phyloP scores from a whole-genome alignment of 2,888 invertebrate species.

The Brachynemurus nebulosus region DNA sequence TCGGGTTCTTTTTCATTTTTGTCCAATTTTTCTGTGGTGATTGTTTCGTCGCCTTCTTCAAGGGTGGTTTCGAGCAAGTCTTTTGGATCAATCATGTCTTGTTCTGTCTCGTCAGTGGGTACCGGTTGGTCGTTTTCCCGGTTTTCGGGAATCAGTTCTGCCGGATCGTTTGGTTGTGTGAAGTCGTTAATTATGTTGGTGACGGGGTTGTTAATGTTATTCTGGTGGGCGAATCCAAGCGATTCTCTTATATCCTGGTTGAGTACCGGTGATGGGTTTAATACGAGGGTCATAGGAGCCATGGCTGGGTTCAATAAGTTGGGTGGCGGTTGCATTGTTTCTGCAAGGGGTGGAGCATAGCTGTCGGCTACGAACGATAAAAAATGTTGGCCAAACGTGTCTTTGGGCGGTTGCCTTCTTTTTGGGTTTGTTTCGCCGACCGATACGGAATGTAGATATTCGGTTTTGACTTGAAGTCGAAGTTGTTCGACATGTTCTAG shows the following conservation, averaged over 20 bases:
- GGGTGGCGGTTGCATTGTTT: too few relatives aligned
- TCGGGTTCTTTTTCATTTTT: not conserved
- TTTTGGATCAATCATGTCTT: conserved; percentile 1
- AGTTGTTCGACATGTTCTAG: not conserved
- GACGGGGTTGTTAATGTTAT: not conserved
- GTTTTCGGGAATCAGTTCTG: not conserved
- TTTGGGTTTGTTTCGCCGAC: not conserved
- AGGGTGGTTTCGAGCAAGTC: conserved; percentile 3
- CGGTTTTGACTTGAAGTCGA: not conserved
- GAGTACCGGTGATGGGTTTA: not conserved
- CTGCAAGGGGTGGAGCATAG: not conserved
- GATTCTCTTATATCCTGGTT: too few relatives aligned
- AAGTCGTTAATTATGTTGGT: not conserved
- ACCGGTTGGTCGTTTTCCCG: not conserved
- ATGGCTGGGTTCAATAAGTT: not conserved
- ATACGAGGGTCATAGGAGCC: not conserved
- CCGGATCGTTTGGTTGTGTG: not conserved
- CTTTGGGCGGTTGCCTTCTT: not conserved
- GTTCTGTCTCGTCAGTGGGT: not conserved
- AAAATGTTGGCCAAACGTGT: not conserved
- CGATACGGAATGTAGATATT: not conserved
- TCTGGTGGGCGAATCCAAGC: not conserved
- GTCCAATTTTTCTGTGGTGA: not conserved
- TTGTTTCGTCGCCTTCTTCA: not conserved
- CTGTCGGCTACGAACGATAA: not conserved